Conservation (phyloP, 2,888 invertebrate genomes). For the Urechis unicinctus region DNA sequence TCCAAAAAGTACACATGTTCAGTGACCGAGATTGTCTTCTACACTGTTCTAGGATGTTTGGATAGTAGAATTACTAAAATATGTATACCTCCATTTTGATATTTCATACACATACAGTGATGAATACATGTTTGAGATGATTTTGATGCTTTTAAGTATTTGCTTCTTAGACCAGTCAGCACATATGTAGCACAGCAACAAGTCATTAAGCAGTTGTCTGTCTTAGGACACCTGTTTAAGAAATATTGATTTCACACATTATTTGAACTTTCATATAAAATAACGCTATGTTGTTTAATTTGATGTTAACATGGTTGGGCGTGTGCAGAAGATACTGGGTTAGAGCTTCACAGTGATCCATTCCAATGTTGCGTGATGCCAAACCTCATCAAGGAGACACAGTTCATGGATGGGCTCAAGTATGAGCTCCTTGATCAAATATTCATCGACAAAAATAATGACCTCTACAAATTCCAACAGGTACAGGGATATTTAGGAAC, state of each 20-base stretch:
- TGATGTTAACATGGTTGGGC: no score
- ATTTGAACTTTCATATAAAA: background rate
- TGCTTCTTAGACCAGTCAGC: background rate
- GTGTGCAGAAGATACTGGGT: conserved; percentile 8
- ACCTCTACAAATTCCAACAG: conserved; percentile 82
- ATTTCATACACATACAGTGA: no score
- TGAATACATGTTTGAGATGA: no score
- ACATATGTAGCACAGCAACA: background rate
- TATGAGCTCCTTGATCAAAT: conserved; percentile 40
- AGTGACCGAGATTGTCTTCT: no score
- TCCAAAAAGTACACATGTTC: no score
- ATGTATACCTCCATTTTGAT: background rate
- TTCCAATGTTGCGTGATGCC: conserved; percentile 39
- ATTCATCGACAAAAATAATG: conserved; percentile 74
- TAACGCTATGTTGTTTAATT: no score
- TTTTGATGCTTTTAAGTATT: background rate
- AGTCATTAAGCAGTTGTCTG: no score
- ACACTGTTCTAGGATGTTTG: no score
- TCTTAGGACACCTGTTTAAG: no score
- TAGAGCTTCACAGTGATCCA: conserved; percentile 23
- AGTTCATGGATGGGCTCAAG: conserved; percentile 37
- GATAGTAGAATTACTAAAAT: background rate
- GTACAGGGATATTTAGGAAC: no score
- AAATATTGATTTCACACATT: background rate
- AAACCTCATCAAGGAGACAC: conserved; percentile 30